These are phyloP conservation scores for Tachyglossus aculeatus DNA, from an alignment of 2,797 vertebrate genomes.

Conservation along the genomic window DNA sequence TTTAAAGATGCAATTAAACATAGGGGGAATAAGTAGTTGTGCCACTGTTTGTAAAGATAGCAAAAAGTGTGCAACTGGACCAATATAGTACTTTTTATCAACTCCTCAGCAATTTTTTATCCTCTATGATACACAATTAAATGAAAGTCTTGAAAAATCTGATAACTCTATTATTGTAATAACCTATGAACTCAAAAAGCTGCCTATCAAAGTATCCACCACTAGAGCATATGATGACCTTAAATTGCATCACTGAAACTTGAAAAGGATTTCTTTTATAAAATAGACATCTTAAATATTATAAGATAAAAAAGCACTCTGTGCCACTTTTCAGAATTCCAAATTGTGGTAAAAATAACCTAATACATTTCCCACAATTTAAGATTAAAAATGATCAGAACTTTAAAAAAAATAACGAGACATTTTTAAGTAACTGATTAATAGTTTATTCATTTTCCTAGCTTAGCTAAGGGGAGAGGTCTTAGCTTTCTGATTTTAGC, in stretches of 20 bases:
- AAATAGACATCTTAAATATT: slow-evolving; percentile 2
- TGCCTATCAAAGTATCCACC: slow-evolving; percentile 8
- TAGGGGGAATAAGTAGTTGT: neutral
- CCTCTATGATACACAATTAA: slow-evolving; percentile 19
- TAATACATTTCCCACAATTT: too few relatives aligned
- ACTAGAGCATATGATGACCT: neutral
- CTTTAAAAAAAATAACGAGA: too few relatives aligned
- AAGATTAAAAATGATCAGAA: too few relatives aligned
- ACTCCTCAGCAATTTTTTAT: neutral
- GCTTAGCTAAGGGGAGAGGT: too few relatives aligned
- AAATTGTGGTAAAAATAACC: too few relatives aligned
- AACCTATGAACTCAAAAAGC: too few relatives aligned
- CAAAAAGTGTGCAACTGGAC: slow-evolving; percentile 13
- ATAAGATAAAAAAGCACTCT: neutral
- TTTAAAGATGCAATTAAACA: slow-evolving; percentile 25
- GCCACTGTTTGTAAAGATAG: slow-evolving; percentile 14
- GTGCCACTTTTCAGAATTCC: neutral
- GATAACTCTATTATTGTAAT: too few relatives aligned
- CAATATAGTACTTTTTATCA: neutral
- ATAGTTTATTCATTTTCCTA: too few relatives aligned
- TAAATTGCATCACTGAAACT: neutral
- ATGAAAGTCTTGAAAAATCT: slow-evolving; percentile 1
- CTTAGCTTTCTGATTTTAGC: too few relatives aligned
- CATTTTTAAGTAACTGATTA: too few relatives aligned
- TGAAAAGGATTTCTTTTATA: slow-evolving; percentile 1